Evolutionary conservation across 2,113 vertebrate genomes (phyloP), one percentile per base, ranked within the genome.

Genomic region (Salvelinus alpinus): DNA sequence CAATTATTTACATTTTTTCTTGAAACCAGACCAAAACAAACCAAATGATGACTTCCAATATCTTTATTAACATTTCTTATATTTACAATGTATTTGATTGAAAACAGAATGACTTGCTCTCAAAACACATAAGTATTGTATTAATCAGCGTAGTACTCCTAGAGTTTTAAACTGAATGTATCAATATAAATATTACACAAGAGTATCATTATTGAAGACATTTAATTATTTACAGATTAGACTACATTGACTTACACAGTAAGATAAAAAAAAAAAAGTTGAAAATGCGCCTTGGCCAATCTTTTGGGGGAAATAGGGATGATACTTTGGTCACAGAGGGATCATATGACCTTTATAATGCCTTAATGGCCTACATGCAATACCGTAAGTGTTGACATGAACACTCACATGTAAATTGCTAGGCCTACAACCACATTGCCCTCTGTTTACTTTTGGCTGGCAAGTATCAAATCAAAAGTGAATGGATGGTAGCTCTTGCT

Each of bases 191-290:
- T 5, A 34, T 12, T 27, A 14, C 2, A 25, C 25, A 13, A 31
- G 25, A 3, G 24, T 27, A 29, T 27, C 12, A 16, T 29, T 14
- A 31, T 22, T 66, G 25, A 27, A 27, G 64, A 14, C 18, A 29
- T 29, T 1, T 0, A 1, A 29, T 14, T 14, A 66, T 27, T 27
- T 25, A 66, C 24, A 66, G 13, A 66, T 29, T 29, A 74, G 60
- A 62, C 34, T 5, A 75, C 20, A 64, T 18, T 34, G 70, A 66
- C 79, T 81, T 81, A 80, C 79, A 80, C 74, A 81, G 79, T 77
- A 81, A 81, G 79, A 54, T 24, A 24, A 24, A 24, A 24, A 27
- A 24, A 27, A 80, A 70, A 64, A 62, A 62, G n/a, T n/a, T 11
- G 2, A 62, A 62, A 66, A 66, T 3, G 24, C 12, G 9, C 64